Conservation (phyloP, 2,888 invertebrate genomes). For the Pteria penguin region DNA sequence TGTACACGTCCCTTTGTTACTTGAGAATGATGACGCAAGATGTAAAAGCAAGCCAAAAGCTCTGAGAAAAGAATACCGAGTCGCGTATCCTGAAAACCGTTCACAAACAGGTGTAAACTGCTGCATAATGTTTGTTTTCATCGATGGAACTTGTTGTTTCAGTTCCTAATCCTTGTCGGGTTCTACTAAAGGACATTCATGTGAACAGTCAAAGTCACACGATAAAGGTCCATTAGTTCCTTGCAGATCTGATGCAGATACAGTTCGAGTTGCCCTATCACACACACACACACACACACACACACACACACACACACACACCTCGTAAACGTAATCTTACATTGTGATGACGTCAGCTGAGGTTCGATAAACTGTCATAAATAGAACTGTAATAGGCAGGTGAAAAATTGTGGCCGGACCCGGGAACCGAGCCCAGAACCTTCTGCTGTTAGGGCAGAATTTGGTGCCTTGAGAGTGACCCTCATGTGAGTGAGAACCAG, state of each 20-base stretch:
- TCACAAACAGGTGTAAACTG: background rate
- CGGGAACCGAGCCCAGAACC: no score
- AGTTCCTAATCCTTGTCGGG: slow-evolving; percentile 31
- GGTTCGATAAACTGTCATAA: no score
- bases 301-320: no score
- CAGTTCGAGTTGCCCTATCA: slow-evolving; percentile 34
- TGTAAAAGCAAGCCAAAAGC: slow-evolving; percentile 11
- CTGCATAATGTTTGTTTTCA: background rate
- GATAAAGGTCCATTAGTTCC: slow-evolving; percentile 15
- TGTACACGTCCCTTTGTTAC: slow-evolving; percentile 6
- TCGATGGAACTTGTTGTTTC: slow-evolving; percentile 14
- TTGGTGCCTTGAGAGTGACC: no score
- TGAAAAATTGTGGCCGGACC: no score
- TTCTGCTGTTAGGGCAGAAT: no score
- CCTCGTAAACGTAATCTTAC: no score
- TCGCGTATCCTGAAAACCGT: slow-evolving; percentile 40
- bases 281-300: no score
- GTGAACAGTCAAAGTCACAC: background rate
- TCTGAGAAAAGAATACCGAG: slow-evolving; percentile 38
- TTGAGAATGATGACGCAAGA: background rate
- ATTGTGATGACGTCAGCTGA: no score
- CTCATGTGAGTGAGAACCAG: no score
- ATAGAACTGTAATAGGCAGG: no score
- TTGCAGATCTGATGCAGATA: background rate
- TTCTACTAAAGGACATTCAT: slow-evolving; percentile 27